phyloP scores from a whole-genome alignment of 2,888 invertebrate species.

The Xanthorhoe spadicearia region DNA sequence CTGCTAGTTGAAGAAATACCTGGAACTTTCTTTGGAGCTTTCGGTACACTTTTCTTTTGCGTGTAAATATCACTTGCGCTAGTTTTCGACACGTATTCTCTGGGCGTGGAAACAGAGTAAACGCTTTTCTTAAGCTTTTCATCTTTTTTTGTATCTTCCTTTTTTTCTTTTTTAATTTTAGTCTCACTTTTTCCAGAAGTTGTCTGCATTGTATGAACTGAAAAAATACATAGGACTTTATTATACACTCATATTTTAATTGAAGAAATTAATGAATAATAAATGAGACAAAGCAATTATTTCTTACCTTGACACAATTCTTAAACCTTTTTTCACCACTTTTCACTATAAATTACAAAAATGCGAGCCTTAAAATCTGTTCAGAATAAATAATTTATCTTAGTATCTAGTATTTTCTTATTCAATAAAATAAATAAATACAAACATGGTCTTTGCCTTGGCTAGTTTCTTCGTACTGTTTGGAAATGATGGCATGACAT shows the following conservation, averaged over 20 bases:
- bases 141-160: conserved; percentile 60
- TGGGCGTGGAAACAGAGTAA: conserved; percentile 60
- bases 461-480: neutral
- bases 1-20: conserved; percentile 47
- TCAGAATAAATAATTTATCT: conserved; percentile 10
- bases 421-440: conserved; percentile 10
- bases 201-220: conserved; percentile 53
- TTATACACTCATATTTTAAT: conserved; percentile 3
- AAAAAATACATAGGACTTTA: neutral
- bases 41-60: conserved; percentile 56
- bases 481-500: conserved; percentile 27
- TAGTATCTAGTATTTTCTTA: conserved; percentile 19
- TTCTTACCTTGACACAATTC: conserved; percentile 57
- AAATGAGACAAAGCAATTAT: conserved; percentile 37
- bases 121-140: conserved; percentile 62
- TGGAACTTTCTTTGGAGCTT: conserved; percentile 61
- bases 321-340: conserved; percentile 14
- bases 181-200: conserved; percentile 49
- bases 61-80: conserved; percentile 70
- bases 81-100: conserved; percentile 62
- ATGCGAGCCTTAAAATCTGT: neutral
- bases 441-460: conserved; percentile 1
- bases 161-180: conserved; percentile 53
- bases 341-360: conserved; percentile 12
- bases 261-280: conserved; percentile 35